Base-by-base conservation (phyloP, 2,797 vertebrate genomes). In the Argyrosomus regius region DNA sequence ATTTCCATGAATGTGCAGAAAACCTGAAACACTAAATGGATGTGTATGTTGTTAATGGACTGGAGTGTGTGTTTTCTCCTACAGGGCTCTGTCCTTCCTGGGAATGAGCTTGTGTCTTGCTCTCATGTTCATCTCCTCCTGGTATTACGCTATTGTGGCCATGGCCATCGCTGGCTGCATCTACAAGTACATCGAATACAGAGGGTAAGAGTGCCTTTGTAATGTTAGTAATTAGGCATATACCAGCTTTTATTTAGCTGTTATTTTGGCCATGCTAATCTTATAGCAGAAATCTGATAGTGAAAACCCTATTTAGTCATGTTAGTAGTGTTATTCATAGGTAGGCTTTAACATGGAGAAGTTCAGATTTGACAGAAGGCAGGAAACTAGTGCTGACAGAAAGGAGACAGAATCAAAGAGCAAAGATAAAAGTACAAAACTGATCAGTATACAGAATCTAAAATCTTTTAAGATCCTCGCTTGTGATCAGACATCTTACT, bases 151-250 rank as follows among this genome's bases (percentile, higher is more conserved):
- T 3, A 96, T 99, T 22, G 87, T 97, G 20, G 98, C 98, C 91
- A 98, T 99, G 96, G 93, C 94, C 43, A 96, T 99, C 11, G 98
- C 98, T 9, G 89, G 96, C 87, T 97, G 97, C 89, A 98, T 99
- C 95, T 99, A 99, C 94, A 99, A 99, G 90, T 99, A 99, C 92
- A 99, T 99, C 5, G 98, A 99, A 86, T 99, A 98, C 93, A 93
- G 97, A 84, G 98, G 98, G 98, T 99, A 92, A 96, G 97, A 82
- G 63, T 78, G 83, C 68, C 80, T 82, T 52, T 56, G 16, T 22
- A 24, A 3, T 39, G 17, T 39, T 39, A 17, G 17, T 58, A 8
- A 39, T 9, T 39, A 39, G 35, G 7, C 2, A 39, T 9, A 39
- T 39, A 39, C 35, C 8, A 39, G 35, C 2, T 0, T 39, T 39